Evolutionary conservation across 1,140 invertebrate genomes (phyloP), one percentile per base, ranked within the genome.

Genomic region (Periplaneta americana): DNA sequence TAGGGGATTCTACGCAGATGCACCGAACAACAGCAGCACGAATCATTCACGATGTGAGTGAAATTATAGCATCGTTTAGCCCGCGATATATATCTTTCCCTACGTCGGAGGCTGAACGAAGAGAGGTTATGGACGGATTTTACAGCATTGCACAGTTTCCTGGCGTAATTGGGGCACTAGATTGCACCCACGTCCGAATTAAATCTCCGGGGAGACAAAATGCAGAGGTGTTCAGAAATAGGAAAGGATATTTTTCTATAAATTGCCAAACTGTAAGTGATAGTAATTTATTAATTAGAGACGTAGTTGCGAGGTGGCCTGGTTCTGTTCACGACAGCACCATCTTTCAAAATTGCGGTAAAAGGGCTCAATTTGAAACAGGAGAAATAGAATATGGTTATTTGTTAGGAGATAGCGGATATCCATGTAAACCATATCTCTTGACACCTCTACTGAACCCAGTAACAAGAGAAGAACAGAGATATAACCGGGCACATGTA

Each of bases 401-500:
- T 3, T 32, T 77, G 31, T 31, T 77, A 31, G 75, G 2, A 2
- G 5, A 77, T 77, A 77, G 75, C 34, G 75, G 75, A 31, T 77
- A 77, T 77, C 17, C 75, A 22, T 77, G 75, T 31, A 17, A 18
- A 18, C 17, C 75, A 15, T 77, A 77, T 77, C 1, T 77, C 17
- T 18, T 77, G 31, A 77, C 75, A 18, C 75, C 5, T 18, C 17
- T 77, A 2, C 17, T 31, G 5, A 31, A 77, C 5, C 75, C 75
- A 18, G 17, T 18, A 31, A 77, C 1, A 18, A 1, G 2, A 18
- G 75, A 17, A 2, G 75, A 77, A 32, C 17, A 77, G 17, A 32
- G 31, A 4, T 84, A 84, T 34, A 84, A 84, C 35, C 35, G 22
- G 13, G 79, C 83, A 18, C 83, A 85, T 77, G 81, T 83, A 17